phyloP scores from a whole-genome alignment of 2,888 invertebrate genomes.

The Apamea epomidion region DNA sequence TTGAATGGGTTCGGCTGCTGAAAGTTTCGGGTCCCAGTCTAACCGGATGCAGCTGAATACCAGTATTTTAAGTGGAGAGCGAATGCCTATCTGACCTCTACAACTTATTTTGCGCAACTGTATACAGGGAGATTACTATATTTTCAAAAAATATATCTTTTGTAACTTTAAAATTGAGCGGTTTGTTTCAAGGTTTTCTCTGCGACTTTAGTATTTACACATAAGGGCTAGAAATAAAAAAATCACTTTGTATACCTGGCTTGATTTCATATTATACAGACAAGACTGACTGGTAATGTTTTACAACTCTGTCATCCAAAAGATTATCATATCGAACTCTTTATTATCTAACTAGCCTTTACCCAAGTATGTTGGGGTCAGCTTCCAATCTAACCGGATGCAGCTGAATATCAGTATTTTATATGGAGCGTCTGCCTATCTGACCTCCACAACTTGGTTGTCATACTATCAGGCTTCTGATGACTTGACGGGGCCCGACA shows the following conservation, averaged over 20 bases:
- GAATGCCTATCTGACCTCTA: background rate
- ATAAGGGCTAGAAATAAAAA: background rate
- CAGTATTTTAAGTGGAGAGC: background rate
- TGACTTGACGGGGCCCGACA: no score
- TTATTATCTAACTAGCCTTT: no score
- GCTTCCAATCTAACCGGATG: no score
- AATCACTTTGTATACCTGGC: background rate
- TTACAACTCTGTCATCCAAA: background rate
- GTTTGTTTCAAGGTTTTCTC: background rate
- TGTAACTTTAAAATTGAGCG: background rate
- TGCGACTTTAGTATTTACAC: background rate
- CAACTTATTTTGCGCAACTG: background rate
- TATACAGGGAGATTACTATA: background rate
- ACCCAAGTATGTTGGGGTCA: no score
- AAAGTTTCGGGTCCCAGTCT: no score
- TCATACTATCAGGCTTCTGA: background rate
- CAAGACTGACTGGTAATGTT: background rate
- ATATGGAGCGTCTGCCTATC: background rate
- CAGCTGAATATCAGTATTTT: no score
- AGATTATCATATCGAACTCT: constrained; percentile 13
- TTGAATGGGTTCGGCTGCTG: no score
- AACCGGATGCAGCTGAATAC: no score
- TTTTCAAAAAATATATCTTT: background rate
- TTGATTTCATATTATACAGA: background rate
- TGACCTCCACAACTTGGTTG: background rate